Evolutionary conservation across 2,888 invertebrate genomes (phyloP), one percentile per base, ranked within the genome.

Genomic region (Brachylomia viminalis): DNA sequence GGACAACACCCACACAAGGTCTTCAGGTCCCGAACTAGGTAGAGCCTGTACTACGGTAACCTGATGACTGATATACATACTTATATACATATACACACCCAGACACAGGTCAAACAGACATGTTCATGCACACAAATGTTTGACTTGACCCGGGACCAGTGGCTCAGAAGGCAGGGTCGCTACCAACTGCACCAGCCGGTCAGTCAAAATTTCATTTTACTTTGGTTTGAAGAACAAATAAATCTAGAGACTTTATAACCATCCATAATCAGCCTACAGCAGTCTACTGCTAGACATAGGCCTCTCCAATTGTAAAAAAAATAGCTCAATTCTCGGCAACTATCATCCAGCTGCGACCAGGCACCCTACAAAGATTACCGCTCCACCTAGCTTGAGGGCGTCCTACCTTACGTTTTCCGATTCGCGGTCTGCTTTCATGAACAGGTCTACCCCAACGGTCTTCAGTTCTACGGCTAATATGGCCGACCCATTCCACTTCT

Each of bases 131-230:
- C n/a, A n/a, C n/a, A n/a, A n/a, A n/a, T n/a, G n/a, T n/a, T n/a
- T n/a, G n/a, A n/a, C n/a, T n/a, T n/a, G n/a, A n/a, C n/a, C n/a
- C n/a, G n/a, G n/a, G n/a, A n/a, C n/a, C n/a, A n/a, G n/a, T n/a
- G n/a, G n/a, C n/a, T n/a, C n/a, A n/a, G n/a, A n/a, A n/a, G n/a
- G n/a, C n/a, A n/a, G n/a, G n/a, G n/a, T n/a, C n/a, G n/a, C n/a
- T n/a, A n/a, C n/a, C n/a, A n/a, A n/a, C n/a, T n/a, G n/a, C n/a
- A n/a, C n/a, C n/a, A n/a, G n/a, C n/a, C n/a, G n/a, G n/a, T n/a
- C n/a, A n/a, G n/a, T n/a, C n/a, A n/a, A n/a, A n/a, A 65, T 78
- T 33, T 65, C 8, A 65, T 79, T 71, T 71, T 42, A 38, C 1
- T 79, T 54, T 20, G 30, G n/a, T 49, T 74, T 33, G 11, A 45